A percentile compares a stretch with the other conserved stretches of the same genome.
These are phyloP conservation scores for Drosophila nigromelanica DNA, from an alignment of 1,140 invertebrate species.

Conservation along the genomic window DNA sequence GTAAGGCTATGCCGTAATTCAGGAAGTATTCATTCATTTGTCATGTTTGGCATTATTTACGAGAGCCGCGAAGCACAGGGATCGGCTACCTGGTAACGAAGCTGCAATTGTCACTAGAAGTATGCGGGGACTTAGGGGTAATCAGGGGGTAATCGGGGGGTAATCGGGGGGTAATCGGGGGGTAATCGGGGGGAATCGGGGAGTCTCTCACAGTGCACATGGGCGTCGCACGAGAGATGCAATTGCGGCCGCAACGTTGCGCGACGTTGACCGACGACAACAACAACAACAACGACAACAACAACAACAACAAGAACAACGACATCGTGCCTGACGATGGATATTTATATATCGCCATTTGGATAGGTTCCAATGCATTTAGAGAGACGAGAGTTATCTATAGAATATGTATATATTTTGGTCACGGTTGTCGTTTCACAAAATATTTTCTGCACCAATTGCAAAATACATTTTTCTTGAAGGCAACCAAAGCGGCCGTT, in stretches of 20 bases:
- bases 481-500: slow-evolving; percentile 9
- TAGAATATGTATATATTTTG: slow-evolving; percentile 79
- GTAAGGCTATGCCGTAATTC: slow-evolving; percentile 67
- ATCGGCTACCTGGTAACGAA: slow-evolving; percentile 52
- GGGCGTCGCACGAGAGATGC: slow-evolving; percentile 41
- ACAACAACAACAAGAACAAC: slow-evolving; percentile 21
- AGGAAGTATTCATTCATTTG: slow-evolving; percentile 81
- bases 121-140: not conserved
- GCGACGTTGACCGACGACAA: slow-evolving; percentile 29
- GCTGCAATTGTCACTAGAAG: not conserved
- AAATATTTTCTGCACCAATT: slow-evolving; percentile 75
- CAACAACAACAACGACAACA: slow-evolving; percentile 46
- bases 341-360: slow-evolving; percentile 83
- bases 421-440: slow-evolving; percentile 75
- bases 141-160: too few relatives aligned
- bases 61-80: slow-evolving; percentile 29
- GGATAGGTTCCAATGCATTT: slow-evolving; percentile 82
- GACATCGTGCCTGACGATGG: slow-evolving; percentile 63
- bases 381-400: slow-evolving; percentile 74
- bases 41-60: slow-evolving; percentile 57
- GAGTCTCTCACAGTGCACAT: slow-evolving; percentile 15
- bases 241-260: slow-evolving; percentile 24
- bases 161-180: not conserved
- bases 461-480: slow-evolving; percentile 16
- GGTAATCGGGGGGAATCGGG: too few relatives aligned